A percentile compares a stretch with the other conserved stretches of the same genome.
These are phyloP conservation scores for Cebidichthys violaceus DNA, from an alignment of 2,113 vertebrate species.

Conservation along the genomic window DNA sequence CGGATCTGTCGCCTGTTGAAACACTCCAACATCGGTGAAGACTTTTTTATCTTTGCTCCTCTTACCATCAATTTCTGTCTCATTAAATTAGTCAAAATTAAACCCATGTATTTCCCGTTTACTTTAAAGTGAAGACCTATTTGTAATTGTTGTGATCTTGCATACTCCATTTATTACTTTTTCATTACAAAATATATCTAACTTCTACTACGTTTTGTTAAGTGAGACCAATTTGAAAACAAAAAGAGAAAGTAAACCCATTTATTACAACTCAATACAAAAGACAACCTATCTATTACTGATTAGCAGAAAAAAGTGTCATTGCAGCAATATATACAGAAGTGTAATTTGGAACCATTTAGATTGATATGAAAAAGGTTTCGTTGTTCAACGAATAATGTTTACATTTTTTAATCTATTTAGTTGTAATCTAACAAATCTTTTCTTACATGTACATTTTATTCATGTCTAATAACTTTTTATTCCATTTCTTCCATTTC, in stretches of 20 bases:
- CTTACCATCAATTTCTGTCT: background rate
- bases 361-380: background rate
- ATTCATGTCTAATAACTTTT: background rate
- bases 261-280: background rate
- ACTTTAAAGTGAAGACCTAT: background rate
- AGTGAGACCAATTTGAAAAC: background rate
- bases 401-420: background rate
- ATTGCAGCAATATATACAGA: background rate
- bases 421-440: background rate
- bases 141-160: background rate
- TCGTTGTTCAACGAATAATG: background rate
- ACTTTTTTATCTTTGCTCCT: background rate
- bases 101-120: background rate
- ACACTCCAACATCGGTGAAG: slow-evolving; percentile 94
- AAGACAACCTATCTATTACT: background rate
- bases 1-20: slow-evolving; percentile 96
- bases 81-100: background rate
- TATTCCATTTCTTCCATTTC: background rate
- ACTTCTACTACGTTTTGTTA: background rate
- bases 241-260: background rate
- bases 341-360: background rate
- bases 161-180: background rate
- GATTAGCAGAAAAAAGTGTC: background rate
- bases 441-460: background rate
- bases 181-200: background rate